Conservation (phyloP, 2,113 vertebrate genomes). For the Tiliqua scincoides region DNA sequence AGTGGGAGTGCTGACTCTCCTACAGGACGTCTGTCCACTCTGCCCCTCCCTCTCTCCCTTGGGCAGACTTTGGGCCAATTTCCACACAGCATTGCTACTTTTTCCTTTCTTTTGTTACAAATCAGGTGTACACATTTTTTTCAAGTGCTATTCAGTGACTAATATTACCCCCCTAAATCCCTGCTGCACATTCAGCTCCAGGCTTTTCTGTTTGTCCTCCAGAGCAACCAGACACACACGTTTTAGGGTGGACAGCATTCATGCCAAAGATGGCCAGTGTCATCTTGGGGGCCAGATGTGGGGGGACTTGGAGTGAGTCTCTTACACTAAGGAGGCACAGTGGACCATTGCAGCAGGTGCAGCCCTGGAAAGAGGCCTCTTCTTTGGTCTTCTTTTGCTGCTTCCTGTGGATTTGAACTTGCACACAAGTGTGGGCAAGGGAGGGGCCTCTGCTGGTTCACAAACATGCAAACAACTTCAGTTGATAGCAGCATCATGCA, state of each 20-base stretch:
- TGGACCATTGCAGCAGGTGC: no score
- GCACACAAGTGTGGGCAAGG: no score
- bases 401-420: background rate
- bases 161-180: background rate
- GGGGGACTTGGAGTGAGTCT: accelerated
- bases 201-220: background rate
- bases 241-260: background rate
- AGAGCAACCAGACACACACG: background rate
- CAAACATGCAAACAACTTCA: accelerated
- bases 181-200: background rate
- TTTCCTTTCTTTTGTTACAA: no score
- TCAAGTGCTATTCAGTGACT: background rate
- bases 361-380: no score
- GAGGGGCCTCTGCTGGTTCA: accelerated
- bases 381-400: background rate
- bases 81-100: accelerated
- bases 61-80: background rate
- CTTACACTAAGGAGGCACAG: no score
- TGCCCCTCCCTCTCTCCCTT: background rate
- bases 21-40: no score
- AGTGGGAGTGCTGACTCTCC: no score
- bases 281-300: background rate
- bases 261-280: background rate
- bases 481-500: no score
- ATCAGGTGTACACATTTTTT: background rate